Evolutionary conservation across 1,140 invertebrate species (phyloP), one percentile per base, ranked within the genome.

Genomic region (Meteorus sp.): DNA sequence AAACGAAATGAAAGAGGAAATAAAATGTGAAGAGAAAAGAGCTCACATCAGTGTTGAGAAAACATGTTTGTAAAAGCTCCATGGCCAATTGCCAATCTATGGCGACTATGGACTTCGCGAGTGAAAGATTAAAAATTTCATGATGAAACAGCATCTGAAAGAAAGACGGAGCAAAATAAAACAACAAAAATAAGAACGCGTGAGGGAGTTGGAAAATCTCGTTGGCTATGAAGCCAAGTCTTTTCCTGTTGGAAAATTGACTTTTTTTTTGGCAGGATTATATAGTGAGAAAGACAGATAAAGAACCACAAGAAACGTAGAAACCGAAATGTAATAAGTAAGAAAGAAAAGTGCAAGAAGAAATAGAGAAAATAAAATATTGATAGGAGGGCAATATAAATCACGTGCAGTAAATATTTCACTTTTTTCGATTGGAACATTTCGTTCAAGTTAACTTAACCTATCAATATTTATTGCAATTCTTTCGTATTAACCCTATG

Each of bases 101-200:
- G 19, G 17, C 19, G 20, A 29, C n/a, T n/a, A 13, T 47, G 19
- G 13, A 22, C n/a, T n/a, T n/a, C n/a, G n/a, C n/a, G n/a, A n/a
- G n/a, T n/a, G 27, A 27, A 47, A 15, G 13, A n/a, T 47, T 35
- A 35, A 56, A 47, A 31, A 47, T 56, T 47, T 56, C 15, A 33
- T 44, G 17, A 23, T 5, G 41, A 56, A 56, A 54, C 48, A 41
- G 27, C 13, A 8, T 9, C 9, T 6, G 7, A 50, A 15, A 50
- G 15, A 50, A 5, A 55, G 4, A 4, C 20, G 7, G 11, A 19
- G 23, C 27, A 33, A 25, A 25, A 41, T 4, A 25, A 9, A 15
- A 29, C 11, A 25, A 8, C 23, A 13, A 41, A 19, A 20, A 2
- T 3, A 11, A 19, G 17, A 44, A 20, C 13, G 35, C 17, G 35